Evolutionary conservation across 2,797 vertebrate genomes (phyloP).

Genomic region (Cossypha dichroa): DNA sequence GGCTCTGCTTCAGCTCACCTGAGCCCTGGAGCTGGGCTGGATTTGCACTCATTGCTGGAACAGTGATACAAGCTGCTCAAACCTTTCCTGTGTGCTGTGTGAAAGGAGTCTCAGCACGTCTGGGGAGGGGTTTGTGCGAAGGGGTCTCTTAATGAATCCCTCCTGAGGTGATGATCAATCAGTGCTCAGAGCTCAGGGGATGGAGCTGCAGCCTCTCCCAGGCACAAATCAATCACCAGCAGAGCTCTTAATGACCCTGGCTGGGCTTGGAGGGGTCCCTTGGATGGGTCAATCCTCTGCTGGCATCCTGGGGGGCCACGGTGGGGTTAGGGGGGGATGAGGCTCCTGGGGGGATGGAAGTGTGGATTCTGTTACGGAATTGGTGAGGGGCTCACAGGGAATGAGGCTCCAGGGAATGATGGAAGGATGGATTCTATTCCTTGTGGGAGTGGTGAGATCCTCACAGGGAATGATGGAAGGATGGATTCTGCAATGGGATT

Average conservation of each 20-base stretch:
- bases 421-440: too few relatives aligned
- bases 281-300: neutral
- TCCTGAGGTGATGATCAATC: neutral
- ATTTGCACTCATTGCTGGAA: neutral
- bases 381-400: too few relatives aligned
- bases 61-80: neutral
- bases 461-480: too few relatives aligned
- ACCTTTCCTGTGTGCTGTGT: neutral
- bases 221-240: neutral
- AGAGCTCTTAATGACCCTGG: neutral
- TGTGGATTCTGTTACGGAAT: rapidly evolving
- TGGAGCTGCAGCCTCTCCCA: neutral
- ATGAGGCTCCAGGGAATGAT: too few relatives aligned
- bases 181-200: neutral
- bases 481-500: rapidly evolving
- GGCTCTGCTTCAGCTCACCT: neutral
- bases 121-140: neutral
- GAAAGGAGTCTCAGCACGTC: neutral
- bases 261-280: neutral
- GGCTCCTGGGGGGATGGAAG: neutral
- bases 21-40: neutral
- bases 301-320: rapidly evolving
- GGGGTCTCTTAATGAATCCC: neutral
- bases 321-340: neutral
- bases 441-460: too few relatives aligned